Evolutionary conservation across 2,888 invertebrate genomes (phyloP), one percentile per base, ranked within the genome.

Genomic region (Alcis repandata): DNA sequence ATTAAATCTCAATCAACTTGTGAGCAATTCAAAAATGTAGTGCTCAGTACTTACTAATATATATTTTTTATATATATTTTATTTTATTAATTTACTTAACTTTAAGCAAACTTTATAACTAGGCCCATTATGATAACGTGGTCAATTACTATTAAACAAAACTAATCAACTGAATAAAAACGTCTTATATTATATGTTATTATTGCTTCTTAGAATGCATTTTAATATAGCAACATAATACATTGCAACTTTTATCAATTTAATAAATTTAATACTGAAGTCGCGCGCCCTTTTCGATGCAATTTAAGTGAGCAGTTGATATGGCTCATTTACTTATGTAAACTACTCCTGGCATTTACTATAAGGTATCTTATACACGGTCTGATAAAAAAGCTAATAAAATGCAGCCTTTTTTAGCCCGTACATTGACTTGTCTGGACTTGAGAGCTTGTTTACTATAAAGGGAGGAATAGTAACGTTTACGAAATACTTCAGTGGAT

Each of bases 301-400:
- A n/a, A n/a, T n/a, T n/a, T n/a, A n/a, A n/a, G n/a, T n/a, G 27
- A 15, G 32, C 33, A 19, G 22, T 22, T 22, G 46, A 36, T 58
- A 48, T 46, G 36, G 54, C 54, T 56, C 43, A 43, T 46, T 58
- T 64, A 63, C 36, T 43, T 56, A 53, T 48, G 40, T 48, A 59
- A 63, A 58, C 56, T 59, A 45, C 41, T 38, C 54, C 61, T 62
- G 67, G 59, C 67, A 69, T 69, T 69, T 69, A 61, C 60, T 67
- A 52, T 32, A 61, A 63, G 60, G 57, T 60, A 45, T 45, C 11
- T 36, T 56, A 32, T 43, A 41, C 22, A 17, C 36, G 11, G 32
- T 56, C 27, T 56, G 17, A 56, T 43, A 56, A 56, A 53, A 56
- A 43, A 7, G 27, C 7, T 1, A 53, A 40, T 22, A 53, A 36